phyloP scores from a whole-genome alignment of 1,140 invertebrate genomes.

The Drosophila setifemur region DNA sequence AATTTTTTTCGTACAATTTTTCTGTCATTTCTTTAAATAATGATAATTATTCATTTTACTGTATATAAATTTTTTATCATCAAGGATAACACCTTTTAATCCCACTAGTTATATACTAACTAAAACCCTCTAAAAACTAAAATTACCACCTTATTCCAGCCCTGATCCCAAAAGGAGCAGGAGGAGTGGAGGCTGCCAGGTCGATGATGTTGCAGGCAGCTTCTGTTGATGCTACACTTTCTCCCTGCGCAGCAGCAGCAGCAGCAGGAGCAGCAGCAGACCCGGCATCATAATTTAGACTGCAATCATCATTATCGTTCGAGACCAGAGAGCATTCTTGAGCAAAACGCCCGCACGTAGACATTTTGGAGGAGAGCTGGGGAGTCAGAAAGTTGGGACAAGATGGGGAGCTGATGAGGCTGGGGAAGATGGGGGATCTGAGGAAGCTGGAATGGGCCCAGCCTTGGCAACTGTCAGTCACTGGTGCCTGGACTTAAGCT shows the following conservation, averaged over 20 bases:
- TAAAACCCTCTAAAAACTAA: constrained; percentile 1
- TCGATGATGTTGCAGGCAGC: constrained; percentile 73
- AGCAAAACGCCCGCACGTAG: constrained; percentile 76
- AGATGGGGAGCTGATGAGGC: not conserved
- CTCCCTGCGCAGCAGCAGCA: constrained; percentile 32
- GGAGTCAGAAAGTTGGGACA: not conserved
- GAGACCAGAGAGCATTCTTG: constrained; percentile 56
- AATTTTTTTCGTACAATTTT: no score
- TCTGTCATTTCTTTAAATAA: no score
- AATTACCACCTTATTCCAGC: constrained; percentile 1
- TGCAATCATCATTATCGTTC: constrained; percentile 82
- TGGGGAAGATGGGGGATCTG: not conserved
- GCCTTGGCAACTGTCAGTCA: constrained; percentile 70
- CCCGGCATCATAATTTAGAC: constrained; percentile 81
- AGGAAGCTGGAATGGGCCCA: not conserved
- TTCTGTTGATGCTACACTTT: constrained; percentile 56
- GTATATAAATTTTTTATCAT: no score
- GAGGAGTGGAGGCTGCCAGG: constrained; percentile 22
- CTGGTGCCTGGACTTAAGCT: constrained; percentile 33
- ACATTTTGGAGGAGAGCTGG: constrained; percentile 47
- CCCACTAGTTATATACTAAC: no score
- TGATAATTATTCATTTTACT: no score
- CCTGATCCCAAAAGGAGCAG: constrained; percentile 13
- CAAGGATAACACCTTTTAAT: no score
- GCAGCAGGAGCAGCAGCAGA: constrained; percentile 40